phyloP scores from a whole-genome alignment of 2,113 vertebrate species.

The Chaetura pelagica region DNA sequence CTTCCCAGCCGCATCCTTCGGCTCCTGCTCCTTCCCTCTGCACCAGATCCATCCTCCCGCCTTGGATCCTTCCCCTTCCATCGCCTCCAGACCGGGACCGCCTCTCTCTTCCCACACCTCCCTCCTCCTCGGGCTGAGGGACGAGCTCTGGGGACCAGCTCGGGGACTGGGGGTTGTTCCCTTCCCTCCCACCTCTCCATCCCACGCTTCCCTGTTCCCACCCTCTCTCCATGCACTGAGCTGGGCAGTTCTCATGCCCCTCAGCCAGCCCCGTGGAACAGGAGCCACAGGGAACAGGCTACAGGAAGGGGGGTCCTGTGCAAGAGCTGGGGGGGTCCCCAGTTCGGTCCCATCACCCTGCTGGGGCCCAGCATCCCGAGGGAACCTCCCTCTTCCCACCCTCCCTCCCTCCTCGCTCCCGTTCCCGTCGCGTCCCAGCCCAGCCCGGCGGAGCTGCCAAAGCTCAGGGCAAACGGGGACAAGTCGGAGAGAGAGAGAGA shows the following conservation, averaged over 20 bases:
- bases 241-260: background rate
- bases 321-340: background rate
- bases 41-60: background rate
- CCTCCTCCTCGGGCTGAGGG: background rate
- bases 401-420: background rate
- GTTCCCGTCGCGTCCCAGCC: background rate
- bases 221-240: fast-evolving
- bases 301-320: background rate
- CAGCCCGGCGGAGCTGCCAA: constrained; percentile 21
- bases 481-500: background rate
- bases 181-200: background rate
- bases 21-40: background rate
- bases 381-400: background rate
- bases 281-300: fast-evolving
- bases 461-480: constrained; percentile 62
- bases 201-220: background rate
- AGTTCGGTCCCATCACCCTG: background rate
- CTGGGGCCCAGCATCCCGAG: background rate
- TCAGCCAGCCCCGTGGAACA: no score
- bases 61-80: background rate
- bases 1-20: background rate
- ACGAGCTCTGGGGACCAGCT: background rate
- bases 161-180: fast-evolving
- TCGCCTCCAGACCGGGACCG: fast-evolving
- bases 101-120: background rate